A percentile compares a stretch with the other conserved stretches of the same genome.
Evolutionary conservation across 2,113 vertebrate species (phyloP).

Genomic region (Enhydra lutris): DNA sequence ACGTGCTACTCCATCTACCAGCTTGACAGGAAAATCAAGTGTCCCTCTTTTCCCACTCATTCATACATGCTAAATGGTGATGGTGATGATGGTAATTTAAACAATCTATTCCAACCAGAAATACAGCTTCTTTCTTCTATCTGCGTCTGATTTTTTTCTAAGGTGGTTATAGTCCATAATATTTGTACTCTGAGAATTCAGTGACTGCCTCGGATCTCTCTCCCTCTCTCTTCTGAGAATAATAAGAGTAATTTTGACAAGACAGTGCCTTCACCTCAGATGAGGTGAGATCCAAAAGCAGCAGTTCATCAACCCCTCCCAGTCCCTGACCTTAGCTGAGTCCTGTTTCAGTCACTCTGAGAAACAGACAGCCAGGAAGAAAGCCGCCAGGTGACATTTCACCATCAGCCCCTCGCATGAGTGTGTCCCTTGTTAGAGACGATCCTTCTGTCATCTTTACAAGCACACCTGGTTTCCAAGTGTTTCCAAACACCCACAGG

Average conservation of each 20-base stretch:
- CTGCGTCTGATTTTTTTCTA: neutral
- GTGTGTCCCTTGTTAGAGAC: neutral
- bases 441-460: neutral
- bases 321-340: neutral
- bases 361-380: neutral
- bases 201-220: neutral
- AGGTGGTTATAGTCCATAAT: neutral
- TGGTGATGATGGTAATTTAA: neutral
- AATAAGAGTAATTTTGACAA: neutral
- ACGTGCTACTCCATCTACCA: neutral
- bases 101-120: neutral
- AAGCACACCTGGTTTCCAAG: neutral
- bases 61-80: neutral
- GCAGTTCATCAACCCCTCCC: neutral
- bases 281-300: neutral
- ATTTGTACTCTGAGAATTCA: slow-evolving; percentile 10
- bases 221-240: neutral
- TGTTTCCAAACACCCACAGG: neutral
- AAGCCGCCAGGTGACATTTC: neutral
- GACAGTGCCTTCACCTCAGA: neutral
- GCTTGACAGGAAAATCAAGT: neutral
- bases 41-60: neutral
- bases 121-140: neutral
- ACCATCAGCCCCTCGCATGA: neutral
- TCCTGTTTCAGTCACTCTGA: neutral